Evolutionary conservation across 2,113 vertebrate species (phyloP).

Genomic region (Chaenocephalus aceratus): DNA sequence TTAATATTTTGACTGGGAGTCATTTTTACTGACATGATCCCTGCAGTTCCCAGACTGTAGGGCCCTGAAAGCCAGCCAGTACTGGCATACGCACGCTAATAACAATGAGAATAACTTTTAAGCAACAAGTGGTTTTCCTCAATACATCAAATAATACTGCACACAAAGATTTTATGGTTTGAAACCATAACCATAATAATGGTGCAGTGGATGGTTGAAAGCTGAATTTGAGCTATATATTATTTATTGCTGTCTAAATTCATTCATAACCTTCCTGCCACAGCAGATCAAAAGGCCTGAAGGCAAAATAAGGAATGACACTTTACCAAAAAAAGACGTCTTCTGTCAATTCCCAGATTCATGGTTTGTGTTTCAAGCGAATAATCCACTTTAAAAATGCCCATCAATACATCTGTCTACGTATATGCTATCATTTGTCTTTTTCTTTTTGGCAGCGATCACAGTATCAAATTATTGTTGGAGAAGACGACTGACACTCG

Average conservation of each 20-base stretch:
- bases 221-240: background rate
- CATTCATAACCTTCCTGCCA: background rate
- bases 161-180: background rate
- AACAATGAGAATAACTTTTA: background rate
- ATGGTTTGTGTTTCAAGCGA: background rate
- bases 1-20: background rate
- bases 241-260: background rate
- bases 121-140: background rate
- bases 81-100: background rate
- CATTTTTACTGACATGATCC: background rate
- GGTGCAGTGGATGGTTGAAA: background rate
- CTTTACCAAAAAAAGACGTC: background rate
- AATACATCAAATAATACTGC: background rate
- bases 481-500: conserved; percentile 14
- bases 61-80: background rate
- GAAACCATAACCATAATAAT: background rate
- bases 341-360: background rate
- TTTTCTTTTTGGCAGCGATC: conserved; percentile 8
- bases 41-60: conserved; percentile 4
- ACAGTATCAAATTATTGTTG: conserved; percentile 33
- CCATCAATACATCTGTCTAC: background rate
- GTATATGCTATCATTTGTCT: conserved; percentile 18
- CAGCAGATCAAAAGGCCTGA: background rate
- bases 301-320: background rate
- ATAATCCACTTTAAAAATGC: conserved; percentile 2